Base-by-base conservation (phyloP, 2,888 invertebrate species). In the Tortricodes alternella region DNA sequence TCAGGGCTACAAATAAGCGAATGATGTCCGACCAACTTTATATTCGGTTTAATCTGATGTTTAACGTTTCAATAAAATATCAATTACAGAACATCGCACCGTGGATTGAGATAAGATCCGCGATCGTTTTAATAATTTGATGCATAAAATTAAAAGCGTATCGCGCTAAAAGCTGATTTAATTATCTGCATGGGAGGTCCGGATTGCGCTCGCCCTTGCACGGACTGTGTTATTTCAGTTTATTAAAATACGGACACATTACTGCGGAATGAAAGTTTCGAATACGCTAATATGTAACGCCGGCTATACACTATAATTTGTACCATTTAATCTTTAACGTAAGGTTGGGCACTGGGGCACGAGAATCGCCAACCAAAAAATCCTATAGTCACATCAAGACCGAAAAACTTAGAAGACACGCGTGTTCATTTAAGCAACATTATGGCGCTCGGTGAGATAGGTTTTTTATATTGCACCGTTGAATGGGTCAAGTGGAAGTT, bases 41-140 rank as follows among this genome's bases (percentile, higher is more conserved):
- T n/a, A 35, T 38, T 34, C 15, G 3, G 6, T 27, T 35, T 44
- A 34, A 43, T 48, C 27, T 29, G 48, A 34, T 16, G 2, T 21
- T 55, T 43, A 48, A 48, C 19, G 35, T 43, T 15, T 11, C 24
- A 41, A 55, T 55, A 55, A 55, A 55, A 55, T 49, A 37, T 43
- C 27, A 43, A 55, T 49, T 49, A 55, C 43, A 11, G 15, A 18
- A 15, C 38, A 29, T 21, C 11, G 27, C 24, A 18, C 43, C n/a
- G n/a, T n/a, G n/a, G n/a, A n/a, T n/a, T n/a, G 43, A 32, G 53
- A 48, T 39, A 53, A 41, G 16, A 53, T 53, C 39, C 11, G 46
- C 11, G 27, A 37, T 44, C 8, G 19, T 53, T 53, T 43, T 44
- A 44, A 44, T 51, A 35, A 53, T 46, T 19, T 37, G 35, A 16